Evolutionary conservation across 2,888 invertebrate genomes (phyloP).

Genomic region (Tenthredo mesomela): DNA sequence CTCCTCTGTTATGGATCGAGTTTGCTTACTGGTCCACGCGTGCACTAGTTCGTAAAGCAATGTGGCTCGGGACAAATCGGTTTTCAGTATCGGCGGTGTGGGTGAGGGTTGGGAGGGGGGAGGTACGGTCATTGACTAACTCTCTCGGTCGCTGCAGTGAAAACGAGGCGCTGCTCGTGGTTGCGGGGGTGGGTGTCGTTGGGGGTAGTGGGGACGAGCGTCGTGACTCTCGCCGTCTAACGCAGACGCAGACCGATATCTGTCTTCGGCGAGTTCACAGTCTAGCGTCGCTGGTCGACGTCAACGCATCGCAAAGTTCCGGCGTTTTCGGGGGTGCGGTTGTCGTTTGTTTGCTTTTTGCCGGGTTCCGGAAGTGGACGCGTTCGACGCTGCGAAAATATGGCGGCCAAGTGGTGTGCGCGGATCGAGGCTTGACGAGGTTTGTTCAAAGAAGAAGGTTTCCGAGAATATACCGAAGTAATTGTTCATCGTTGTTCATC

Average conservation of each 20-base stretch:
- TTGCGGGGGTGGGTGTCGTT: conserved; percentile 31
- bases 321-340: conserved; percentile 37
- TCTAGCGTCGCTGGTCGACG: conserved; percentile 71
- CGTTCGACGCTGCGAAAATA: conserved; percentile 55
- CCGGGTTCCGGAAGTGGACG: conserved; percentile 57
- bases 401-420: conserved; percentile 44
- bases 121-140: conserved; percentile 41
- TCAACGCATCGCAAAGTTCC: conserved; percentile 56
- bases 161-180: conserved; percentile 36
- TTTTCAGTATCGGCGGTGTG: background rate
- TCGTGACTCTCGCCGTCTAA: conserved; percentile 32
- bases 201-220: conserved; percentile 25
- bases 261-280: conserved; percentile 66
- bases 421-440: conserved; percentile 34
- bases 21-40: conserved; percentile 13
- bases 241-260: conserved; percentile 62
- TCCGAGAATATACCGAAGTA: background rate
- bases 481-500: background rate
- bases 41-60: conserved; percentile 11
- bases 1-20: conserved; percentile 4
- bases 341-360: conserved; percentile 54
- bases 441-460: conserved; percentile 12
- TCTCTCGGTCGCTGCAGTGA: conserved; percentile 37
- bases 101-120: background rate
- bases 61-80: conserved; percentile 6